Evolutionary conservation across 2,113 vertebrate species (phyloP).

Genomic region (Serilophus lunatus): DNA sequence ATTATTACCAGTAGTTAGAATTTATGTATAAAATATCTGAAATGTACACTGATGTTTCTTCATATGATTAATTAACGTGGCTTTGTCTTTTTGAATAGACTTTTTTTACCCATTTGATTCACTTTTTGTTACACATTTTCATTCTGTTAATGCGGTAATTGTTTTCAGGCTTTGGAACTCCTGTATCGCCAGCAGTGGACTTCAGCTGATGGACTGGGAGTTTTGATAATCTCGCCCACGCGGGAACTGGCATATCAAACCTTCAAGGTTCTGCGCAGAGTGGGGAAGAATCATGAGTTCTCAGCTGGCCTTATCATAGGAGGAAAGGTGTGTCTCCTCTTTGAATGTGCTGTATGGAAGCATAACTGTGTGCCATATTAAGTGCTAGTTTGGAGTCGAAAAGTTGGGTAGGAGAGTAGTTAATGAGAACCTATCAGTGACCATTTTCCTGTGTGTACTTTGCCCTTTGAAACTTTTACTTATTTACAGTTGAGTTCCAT

Average conservation of each 20-base stretch:
- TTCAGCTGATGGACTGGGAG: conserved; percentile 87
- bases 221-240: conserved; percentile 93
- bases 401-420: background rate
- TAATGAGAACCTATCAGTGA: background rate
- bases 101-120: too few species aligned
- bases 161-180: conserved; percentile 84
- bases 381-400: background rate
- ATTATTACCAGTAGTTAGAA: background rate
- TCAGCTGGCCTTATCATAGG: conserved; percentile 96
- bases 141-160: background rate
- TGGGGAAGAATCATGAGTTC: conserved; percentile 95
- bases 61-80: background rate
- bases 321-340: conserved; percentile 80
- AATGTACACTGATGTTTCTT: background rate
- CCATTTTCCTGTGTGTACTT: background rate
- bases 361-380: background rate
- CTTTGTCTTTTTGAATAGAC: background rate
- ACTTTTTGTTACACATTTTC: background rate
- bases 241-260: conserved; percentile 96
- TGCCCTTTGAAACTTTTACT: background rate
- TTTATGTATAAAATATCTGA: background rate
- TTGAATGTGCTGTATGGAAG: background rate
- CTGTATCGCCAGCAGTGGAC: conserved; percentile 92
- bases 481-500: background rate
- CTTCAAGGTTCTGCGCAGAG: conserved; percentile 89